A percentile compares a stretch with the other conserved stretches of the same genome.
Evolutionary conservation across 2,113 vertebrate species (phyloP).

Genomic region (Leptobrachium leishanense): DNA sequence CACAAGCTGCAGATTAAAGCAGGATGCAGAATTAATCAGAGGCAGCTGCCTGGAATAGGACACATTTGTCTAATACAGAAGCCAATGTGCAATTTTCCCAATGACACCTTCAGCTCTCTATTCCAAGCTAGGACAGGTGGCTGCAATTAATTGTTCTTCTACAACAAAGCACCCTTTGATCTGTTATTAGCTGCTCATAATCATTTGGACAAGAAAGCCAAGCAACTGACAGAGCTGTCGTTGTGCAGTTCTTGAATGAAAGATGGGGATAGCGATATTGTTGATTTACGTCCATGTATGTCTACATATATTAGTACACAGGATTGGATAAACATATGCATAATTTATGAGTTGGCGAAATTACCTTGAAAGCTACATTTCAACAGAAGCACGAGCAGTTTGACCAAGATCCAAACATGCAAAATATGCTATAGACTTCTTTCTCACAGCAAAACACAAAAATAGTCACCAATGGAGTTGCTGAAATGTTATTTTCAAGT

Average conservation of each 20-base stretch:
- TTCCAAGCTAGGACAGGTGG: slow-evolving; percentile 24
- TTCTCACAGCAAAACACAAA: no score
- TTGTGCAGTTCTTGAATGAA: not conserved
- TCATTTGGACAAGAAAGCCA: slow-evolving; percentile 2
- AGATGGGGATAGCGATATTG: not conserved
- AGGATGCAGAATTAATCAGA: slow-evolving; percentile 18
- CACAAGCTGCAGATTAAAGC: slow-evolving; percentile 7
- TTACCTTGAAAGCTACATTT: no score
- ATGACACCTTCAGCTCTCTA: slow-evolving; percentile 15
- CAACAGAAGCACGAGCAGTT: no score
- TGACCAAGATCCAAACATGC: no score
- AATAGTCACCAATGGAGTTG: no score
- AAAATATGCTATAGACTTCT: no score
- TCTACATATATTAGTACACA: no score
- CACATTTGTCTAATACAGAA: slow-evolving; percentile 11
- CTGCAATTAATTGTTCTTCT: slow-evolving; percentile 24
- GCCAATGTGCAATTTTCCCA: slow-evolving; percentile 22
- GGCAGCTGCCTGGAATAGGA: slow-evolving; percentile 10
- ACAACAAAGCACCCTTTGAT: slow-evolving; percentile 29
- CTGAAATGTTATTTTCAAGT: no score
- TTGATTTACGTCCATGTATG: no score
- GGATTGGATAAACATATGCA: no score
- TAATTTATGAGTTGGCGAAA: no score
- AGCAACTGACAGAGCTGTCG: not conserved
- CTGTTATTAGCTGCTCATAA: slow-evolving; percentile 22